Evolutionary conservation across 92 coral and sea anemone species (phyloP), one percentile per base, ranked within the genome.

Genomic region (Blastomussa wellsi): DNA sequence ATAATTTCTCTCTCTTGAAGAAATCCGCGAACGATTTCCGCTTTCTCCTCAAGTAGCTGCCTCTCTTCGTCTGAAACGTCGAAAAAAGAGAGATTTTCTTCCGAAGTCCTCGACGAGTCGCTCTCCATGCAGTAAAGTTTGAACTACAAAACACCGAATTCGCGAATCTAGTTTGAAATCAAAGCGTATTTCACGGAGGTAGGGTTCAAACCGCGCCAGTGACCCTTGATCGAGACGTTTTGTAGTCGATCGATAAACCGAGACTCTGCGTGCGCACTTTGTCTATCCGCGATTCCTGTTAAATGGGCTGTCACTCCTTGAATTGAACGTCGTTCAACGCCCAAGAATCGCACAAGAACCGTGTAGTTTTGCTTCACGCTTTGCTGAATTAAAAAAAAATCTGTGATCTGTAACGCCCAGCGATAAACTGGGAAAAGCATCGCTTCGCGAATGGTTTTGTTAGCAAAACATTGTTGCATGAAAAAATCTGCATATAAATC

Each of bases 1-100:
- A 96, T 83, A 29, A 95, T 78, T 28, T 93, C 98, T 82, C 95
- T 81, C 86, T 94, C 99, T 77, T 94, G 97, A 78, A 96, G 94
- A 90, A 96, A 96, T 11, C 99, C 97, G 8, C 98, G 96, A 55
- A 96, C 95, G 36, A 96, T 91, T 69, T 96, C 99, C 9, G 99
- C 98, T 82, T 94, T 94, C 71, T 96, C 99, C 53, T 91, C 97
- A 20, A 93, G 86, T 29, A 83, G 60, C 52, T 81, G 87, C 65
- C 92, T 82, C 74, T 90, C 95, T 49, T 65, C 60, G 13, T 89
- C 89, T 5, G 92, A 82, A 53, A 82, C 79, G 31, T 89, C 91
- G 62, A 38, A 59, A 44, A 51, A 37, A 14, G 66, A 37, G 19
- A 59, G 57, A 59, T 74, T 74, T 83, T 73, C 80, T 19, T 74